These are phyloP conservation scores for Drosophila prolongata DNA, from an alignment of 2,888 invertebrate genomes.

Conservation along the genomic window DNA sequence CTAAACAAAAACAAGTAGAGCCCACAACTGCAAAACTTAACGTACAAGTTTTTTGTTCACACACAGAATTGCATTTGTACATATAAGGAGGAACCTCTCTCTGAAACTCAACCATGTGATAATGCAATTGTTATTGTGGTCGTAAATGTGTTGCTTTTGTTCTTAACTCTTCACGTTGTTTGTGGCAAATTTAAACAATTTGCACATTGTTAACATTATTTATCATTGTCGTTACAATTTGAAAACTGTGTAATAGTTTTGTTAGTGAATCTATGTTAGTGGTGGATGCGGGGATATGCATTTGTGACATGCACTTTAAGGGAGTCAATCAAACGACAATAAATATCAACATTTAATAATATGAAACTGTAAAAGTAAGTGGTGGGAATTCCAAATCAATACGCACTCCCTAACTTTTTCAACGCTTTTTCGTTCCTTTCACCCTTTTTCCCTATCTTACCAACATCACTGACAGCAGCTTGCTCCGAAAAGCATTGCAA, in stretches of 20 bases:
- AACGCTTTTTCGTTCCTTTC: background rate
- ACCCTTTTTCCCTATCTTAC: background rate
- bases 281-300: too few relatives aligned
- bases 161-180: conserved; percentile 34
- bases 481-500: conserved; percentile 62
- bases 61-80: conserved; percentile 3
- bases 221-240: conserved; percentile 66
- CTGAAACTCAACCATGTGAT: conserved; percentile 45
- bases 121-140: conserved; percentile 72
- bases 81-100: background rate
- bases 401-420: conserved; percentile 1
- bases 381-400: conserved; percentile 3
- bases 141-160: conserved; percentile 63
- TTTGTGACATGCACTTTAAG: too few relatives aligned
- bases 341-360: too few relatives aligned
- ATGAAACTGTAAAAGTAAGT: too few relatives aligned
- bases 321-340: too few relatives aligned
- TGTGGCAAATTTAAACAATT: conserved; percentile 62
- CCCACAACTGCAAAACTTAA: conserved; percentile 10
- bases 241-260: conserved; percentile 18
- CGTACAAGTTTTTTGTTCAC: conserved; percentile 9
- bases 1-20: conserved; percentile 5
- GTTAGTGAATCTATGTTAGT: too few relatives aligned
- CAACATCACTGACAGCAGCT: conserved; percentile 60
- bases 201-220: conserved; percentile 74